Conservation (phyloP, 2,888 invertebrate species). For the Cerceris ruficornis region DNA sequence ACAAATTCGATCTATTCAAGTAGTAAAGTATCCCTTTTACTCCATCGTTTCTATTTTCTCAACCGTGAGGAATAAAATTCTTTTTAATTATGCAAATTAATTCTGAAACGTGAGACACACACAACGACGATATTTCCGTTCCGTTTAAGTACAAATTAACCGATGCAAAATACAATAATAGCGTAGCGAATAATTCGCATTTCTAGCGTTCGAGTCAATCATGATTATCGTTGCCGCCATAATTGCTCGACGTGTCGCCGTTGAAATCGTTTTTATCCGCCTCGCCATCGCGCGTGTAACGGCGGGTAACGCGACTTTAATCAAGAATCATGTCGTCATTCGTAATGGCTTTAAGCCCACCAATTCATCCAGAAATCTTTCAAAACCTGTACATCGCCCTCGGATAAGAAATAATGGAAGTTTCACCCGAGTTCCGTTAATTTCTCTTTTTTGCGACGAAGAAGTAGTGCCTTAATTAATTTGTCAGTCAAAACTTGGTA, state of each 20-base stretch:
- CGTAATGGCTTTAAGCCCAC: conserved; percentile 19
- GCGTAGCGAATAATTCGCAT: conserved; percentile 12
- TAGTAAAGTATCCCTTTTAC: too few species aligned
- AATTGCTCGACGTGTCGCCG: conserved; percentile 49
- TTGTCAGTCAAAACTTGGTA: too few species aligned
- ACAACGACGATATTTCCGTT: too few species aligned
- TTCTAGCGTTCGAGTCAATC: background rate
- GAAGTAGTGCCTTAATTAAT: too few species aligned
- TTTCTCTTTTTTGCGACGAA: too few species aligned
- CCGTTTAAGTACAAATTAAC: too few species aligned
- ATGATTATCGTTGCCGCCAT: conserved; percentile 37
- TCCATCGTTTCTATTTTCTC: too few species aligned
- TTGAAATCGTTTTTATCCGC: conserved; percentile 51
- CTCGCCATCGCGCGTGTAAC: conserved; percentile 36
- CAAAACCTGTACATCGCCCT: background rate
- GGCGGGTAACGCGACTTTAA: conserved; percentile 39
- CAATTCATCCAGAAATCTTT: conserved; percentile 12
- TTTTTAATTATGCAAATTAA: too few species aligned
- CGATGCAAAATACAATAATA: too few species aligned
- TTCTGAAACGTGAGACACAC: too few species aligned
- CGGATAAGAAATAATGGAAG: background rate
- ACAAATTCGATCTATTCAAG: too few species aligned
- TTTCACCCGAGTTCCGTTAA: background rate
- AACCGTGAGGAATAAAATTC: too few species aligned
- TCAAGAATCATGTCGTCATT: conserved; percentile 29